Evolutionary conservation across 2,113 vertebrate species (phyloP).

Genomic region (Myodes glareolus): DNA sequence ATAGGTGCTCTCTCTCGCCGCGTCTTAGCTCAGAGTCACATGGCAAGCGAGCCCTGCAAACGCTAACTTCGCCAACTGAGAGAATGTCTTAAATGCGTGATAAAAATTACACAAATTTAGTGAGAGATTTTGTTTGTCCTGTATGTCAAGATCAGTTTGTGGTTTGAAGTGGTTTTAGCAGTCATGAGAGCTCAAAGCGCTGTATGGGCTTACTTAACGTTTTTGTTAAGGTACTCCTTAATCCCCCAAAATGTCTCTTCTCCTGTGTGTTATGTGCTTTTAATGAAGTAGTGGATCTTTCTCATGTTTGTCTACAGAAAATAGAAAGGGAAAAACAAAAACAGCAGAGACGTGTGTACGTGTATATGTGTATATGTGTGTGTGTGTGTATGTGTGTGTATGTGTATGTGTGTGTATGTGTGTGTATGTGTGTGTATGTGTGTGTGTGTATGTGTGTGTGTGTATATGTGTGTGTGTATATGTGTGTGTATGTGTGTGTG

Average conservation of each 20-base stretch:
- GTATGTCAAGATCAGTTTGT: constrained; percentile 35
- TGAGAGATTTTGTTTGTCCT: not conserved
- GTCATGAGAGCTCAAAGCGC: not conserved
- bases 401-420: rapidly evolving
- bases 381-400: not conserved
- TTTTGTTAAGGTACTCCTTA: not conserved
- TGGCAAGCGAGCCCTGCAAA: not conserved
- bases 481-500: not conserved
- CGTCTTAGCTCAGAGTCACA: not conserved
- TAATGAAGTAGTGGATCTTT: not conserved
- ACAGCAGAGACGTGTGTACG: not conserved
- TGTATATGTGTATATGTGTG: not conserved
- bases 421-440: no score
- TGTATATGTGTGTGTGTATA: rapidly evolving
- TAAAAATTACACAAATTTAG: not conserved
- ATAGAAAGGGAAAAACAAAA: not conserved
- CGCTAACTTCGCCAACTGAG: not conserved
- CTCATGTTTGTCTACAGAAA: not conserved
- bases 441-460: no score
- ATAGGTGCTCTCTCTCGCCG: not conserved
- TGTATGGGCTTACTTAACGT: not conserved
- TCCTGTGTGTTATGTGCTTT: not conserved
- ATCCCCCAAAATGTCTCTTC: not conserved
- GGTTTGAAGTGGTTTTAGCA: not conserved
- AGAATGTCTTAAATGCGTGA: not conserved